Evolutionary conservation across 2,888 invertebrate species (phyloP), one percentile per base, ranked within the genome.

Genomic region (Nowickia ferox): DNA sequence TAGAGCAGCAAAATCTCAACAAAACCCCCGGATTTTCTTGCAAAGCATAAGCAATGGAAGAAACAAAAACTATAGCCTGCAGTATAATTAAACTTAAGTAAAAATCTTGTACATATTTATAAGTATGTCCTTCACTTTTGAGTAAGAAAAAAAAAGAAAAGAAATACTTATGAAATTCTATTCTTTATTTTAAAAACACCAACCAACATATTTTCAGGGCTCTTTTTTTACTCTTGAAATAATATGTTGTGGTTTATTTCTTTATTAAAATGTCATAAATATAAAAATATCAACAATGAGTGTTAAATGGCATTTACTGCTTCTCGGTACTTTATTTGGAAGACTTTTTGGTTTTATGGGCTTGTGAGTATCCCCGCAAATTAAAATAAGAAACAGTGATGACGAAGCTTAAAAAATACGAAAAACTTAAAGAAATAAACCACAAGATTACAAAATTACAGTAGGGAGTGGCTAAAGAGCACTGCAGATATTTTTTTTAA

Each of bases 161-260:
- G 11, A n/a, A 48, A 38, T 46, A 38, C 51, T 63, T 53, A 55
- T 46, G 55, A 63, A 30, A 53, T 53, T 79, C 61, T 72, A 30
- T 78, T 68, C 15, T 48, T 6, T 61, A 17, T 48, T 17, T 38
- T 40, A 51, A 1, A 68, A 71, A 78, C 59, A 61, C 59, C 48
- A 63, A 65, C 59, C 48, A 63, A 65, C 48, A 65, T 42, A 59
- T 71, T 81, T 81, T 76, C 46, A 75, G 19, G 42, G n/a, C 6
- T 65, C 44, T 61, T 61, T 55, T 65, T 53, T 46, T 46, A 13
- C 19, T 15, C 19, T 51, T 42, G 17, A 13, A 59, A 46, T 40
- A 71, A 76, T 74, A 53, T 82, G 77, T 85, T 85, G 85, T 78
- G 85, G 85, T 82, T 84, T 48, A 30, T 72, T 72, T 65, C 30